Percentiles rank a stretch among this genome's conserved stretches.
Conservation (phyloP, 2,797 vertebrate genomes). For the Poeciliopsis paucimaculata region DNA sequence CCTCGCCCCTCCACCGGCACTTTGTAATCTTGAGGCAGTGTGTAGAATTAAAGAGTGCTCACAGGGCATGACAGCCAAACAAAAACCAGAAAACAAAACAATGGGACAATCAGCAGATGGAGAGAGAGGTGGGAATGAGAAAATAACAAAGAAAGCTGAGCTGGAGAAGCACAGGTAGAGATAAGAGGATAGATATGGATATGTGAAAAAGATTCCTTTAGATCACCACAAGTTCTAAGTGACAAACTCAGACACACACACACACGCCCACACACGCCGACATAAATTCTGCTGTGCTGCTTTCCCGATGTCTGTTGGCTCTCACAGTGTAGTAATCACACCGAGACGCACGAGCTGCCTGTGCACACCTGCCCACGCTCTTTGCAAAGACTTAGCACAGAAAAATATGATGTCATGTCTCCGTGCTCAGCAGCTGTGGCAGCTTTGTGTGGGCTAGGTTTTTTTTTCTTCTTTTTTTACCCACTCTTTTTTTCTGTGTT, state of each 20-base stretch:
- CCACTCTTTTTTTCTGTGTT: slow-evolving; percentile 39
- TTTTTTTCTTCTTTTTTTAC: slow-evolving; percentile 3
- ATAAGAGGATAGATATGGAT: slow-evolving; percentile 52
- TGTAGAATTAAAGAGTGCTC: slow-evolving; percentile 72
- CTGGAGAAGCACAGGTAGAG: slow-evolving; percentile 16
- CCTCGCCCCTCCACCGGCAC: slow-evolving; percentile 17
- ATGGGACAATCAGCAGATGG: slow-evolving; percentile 36
- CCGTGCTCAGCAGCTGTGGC: slow-evolving; percentile 29
- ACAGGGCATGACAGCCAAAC: slow-evolving; percentile 67
- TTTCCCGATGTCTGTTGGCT: slow-evolving; percentile 43
- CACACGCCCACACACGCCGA: slow-evolving; percentile 8
- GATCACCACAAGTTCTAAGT: slow-evolving; percentile 44
- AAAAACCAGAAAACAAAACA: slow-evolving; percentile 50
- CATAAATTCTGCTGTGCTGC: slow-evolving; percentile 32
- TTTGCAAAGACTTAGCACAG: slow-evolving; percentile 47
- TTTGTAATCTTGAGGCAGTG: slow-evolving; percentile 40
- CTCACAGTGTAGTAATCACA: slow-evolving; percentile 55
- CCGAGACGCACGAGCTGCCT: slow-evolving; percentile 40
- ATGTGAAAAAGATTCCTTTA: slow-evolving; percentile 48
- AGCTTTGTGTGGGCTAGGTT: slow-evolving; percentile 41
- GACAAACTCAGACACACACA: slow-evolving; percentile 49
- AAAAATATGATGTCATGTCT: slow-evolving; percentile 76
- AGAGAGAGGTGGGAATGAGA: slow-evolving; percentile 14
- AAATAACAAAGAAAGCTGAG: slow-evolving; percentile 35
- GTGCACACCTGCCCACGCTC: slow-evolving; percentile 62